Evolutionary conservation across 2,888 invertebrate genomes (phyloP).

Genomic region (Tetragonisca angustula): DNA sequence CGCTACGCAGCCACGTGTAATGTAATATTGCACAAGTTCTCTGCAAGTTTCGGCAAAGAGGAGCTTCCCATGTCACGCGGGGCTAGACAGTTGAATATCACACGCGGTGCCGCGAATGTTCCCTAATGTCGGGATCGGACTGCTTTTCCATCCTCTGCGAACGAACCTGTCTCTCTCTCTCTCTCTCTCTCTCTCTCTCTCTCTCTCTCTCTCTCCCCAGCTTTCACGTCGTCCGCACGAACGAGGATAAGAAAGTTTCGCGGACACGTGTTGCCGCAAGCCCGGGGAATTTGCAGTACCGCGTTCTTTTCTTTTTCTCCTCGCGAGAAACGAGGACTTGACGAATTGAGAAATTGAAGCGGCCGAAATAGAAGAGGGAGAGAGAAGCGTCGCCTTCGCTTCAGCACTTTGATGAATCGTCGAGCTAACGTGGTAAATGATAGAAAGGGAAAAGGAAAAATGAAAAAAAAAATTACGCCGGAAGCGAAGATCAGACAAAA

Average conservation of each 20-base stretch:
- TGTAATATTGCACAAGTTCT: conserved; percentile 53
- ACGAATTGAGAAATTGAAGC: background rate
- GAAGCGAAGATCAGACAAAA: too few species aligned
- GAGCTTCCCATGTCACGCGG: conserved; percentile 41
- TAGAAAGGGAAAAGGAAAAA: too few species aligned
- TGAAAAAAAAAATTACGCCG: too few species aligned
- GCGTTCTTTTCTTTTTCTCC: too few species aligned
- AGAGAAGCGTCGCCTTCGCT: background rate
- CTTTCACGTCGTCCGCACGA: background rate
- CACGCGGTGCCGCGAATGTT: conserved; percentile 29
- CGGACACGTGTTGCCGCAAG: background rate
- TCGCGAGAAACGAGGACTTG: background rate
- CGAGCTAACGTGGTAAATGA: too few species aligned
- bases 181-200: too few species aligned
- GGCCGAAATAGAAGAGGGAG: background rate
- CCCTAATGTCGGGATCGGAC: conserved; percentile 13
- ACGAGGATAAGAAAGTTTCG: conserved; percentile 6
- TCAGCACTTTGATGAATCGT: too few species aligned
- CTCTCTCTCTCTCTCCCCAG: background rate
- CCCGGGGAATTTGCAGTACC: too few species aligned
- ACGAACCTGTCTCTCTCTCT: background rate
- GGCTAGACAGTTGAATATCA: conserved; percentile 55
- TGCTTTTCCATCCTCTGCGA: background rate
- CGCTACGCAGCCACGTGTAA: conserved; percentile 44
- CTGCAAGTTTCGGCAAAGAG: conserved; percentile 39